These are phyloP conservation scores for Arion vulgaris DNA, from an alignment of 1,140 invertebrate genomes.

Conservation along the genomic window DNA sequence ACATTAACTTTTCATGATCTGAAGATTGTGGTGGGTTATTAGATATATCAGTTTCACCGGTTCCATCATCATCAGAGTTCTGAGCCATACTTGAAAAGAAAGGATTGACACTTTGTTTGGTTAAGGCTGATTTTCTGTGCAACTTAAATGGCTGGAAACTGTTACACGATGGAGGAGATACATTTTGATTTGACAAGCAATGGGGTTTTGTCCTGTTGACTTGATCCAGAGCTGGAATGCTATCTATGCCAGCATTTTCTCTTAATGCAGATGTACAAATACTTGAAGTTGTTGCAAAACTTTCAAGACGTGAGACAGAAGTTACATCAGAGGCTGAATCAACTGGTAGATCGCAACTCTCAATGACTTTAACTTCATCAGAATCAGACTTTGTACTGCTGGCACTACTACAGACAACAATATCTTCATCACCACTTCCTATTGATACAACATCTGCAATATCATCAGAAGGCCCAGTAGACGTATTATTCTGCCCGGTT, in stretches of 20 bases:
- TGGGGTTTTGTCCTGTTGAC: background rate
- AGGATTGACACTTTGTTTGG: background rate
- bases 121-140: background rate
- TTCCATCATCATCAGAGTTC: conserved; percentile 18
- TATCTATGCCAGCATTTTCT: background rate
- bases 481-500: background rate
- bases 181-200: background rate
- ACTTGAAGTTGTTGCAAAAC: background rate
- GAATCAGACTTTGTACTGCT: conserved; percentile 25
- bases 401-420: conserved; percentile 27
- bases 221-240: background rate
- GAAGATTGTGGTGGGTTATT: background rate
- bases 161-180: background rate
- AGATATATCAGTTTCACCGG: background rate
- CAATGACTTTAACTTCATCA: background rate
- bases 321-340: background rate
- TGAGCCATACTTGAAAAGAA: conserved; percentile 7
- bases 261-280: background rate
- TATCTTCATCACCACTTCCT: conserved; percentile 37
- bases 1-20: background rate
- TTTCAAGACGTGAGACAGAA: background rate
- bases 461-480: background rate
- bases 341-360: background rate
- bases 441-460: conserved; percentile 26
- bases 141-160: conserved; percentile 21